Evolutionary conservation across 2,797 vertebrate species (phyloP), one percentile per base, ranked within the genome.

Genomic region (Valencia hispanica): DNA sequence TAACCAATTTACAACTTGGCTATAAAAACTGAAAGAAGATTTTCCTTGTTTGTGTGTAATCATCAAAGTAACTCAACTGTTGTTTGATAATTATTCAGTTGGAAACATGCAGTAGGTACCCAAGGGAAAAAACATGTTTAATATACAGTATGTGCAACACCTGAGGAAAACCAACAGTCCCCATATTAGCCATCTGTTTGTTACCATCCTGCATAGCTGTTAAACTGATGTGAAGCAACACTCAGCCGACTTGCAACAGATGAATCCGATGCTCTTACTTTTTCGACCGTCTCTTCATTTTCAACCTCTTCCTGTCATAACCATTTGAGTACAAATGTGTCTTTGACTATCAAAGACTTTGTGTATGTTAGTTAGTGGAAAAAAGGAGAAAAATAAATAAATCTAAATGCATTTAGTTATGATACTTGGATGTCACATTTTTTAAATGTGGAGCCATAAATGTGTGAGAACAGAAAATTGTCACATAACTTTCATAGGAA

Each of bases 331-430:
- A 73, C 30, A 11, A 66, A 69, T 34, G 10, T 50, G 45, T 6
- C 22, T 71, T 39, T 75, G 36, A 32, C 22, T 39, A 6, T 9
- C 36, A 27, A 47, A 65, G 45, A 72, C 59, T 47, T 20, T 20
- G 70, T 32, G 3, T 20, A n/a, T 43, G 41, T 70, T 39, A 73
- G 59, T 53, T 25, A 47, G 70, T 71, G 3, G 36, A 48, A 18
- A 4, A 2, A 15, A 25, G 14, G 6, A 6, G 4, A 11, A 27
- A 72, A 32, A 72, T 30, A 68, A 75, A 70, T 81, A 36, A 0
- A 86, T 87, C 79, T 76, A 66, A 83, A 75, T 86, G 39, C 48
- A 85, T 85, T 86, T 76, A 61, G 74, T 82, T 79, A 84, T 73
- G 65, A 84, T 69, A 79, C 34, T 9, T 83, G 70, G 47, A 63